A percentile compares a stretch with the other conserved stretches of the same genome.
Conservation (phyloP, 2,888 invertebrate species). For the Dynastes hyllus region DNA sequence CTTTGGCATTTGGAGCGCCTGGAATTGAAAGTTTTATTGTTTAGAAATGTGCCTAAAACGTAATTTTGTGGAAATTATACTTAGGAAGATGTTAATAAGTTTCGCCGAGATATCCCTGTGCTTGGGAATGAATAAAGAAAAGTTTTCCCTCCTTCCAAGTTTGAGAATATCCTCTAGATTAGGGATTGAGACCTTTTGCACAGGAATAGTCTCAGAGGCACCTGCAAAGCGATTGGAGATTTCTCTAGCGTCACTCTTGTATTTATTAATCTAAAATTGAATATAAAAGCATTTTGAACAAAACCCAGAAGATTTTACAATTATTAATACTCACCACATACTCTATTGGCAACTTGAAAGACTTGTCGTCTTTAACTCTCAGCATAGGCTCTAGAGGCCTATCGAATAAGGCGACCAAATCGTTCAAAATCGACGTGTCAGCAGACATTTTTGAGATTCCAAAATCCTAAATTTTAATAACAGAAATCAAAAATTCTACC, state of each 20-base stretch:
- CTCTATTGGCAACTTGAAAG: conserved; percentile 76
- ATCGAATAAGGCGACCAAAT: conserved; percentile 81
- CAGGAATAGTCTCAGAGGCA: conserved; percentile 72
- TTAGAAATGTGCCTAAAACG: too few relatives aligned
- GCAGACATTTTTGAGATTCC: not conserved
- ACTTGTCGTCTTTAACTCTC: conserved; percentile 5
- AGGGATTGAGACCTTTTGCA: conserved; percentile 75
- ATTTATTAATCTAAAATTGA: conserved; percentile 71
- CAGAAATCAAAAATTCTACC: not conserved
- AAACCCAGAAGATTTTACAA: not conserved
- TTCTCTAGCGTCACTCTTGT: conserved; percentile 74
- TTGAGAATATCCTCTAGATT: conserved; percentile 75
- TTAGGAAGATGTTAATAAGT: conserved; percentile 81
- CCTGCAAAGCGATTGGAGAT: conserved; percentile 78
- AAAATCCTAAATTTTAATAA: not conserved
- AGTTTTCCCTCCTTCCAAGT: conserved; percentile 77
- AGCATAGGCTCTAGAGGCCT: conserved; percentile 80
- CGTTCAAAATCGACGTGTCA: conserved; percentile 67
- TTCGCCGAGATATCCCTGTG: conserved; percentile 83
- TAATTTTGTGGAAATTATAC: conserved; percentile 64
- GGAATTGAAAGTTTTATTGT: conserved; percentile 42
- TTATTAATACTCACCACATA: conserved; percentile 75
- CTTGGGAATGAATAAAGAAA: conserved; percentile 82
- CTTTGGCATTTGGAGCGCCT: conserved; percentile 82
- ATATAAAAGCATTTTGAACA: not conserved